phyloP scores from a whole-genome alignment of 2,797 vertebrate species.

The Esox masquinongy region DNA sequence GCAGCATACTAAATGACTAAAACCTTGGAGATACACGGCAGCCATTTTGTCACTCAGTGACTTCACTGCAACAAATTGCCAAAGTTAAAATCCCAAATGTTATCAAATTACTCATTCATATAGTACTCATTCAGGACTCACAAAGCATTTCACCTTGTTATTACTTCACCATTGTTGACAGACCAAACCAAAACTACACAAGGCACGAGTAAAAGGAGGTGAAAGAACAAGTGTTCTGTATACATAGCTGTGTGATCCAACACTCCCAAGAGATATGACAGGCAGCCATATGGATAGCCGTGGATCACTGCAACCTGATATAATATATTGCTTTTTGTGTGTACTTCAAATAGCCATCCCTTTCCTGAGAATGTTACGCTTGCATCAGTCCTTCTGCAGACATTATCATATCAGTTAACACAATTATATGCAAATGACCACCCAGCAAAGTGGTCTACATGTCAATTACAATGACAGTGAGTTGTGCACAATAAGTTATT shows the following conservation, averaged over 20 bases:
- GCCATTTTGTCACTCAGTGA: constrained; percentile 17
- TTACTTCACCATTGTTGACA: constrained; percentile 6
- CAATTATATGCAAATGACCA: constrained; percentile 81
- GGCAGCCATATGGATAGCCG: constrained; percentile 20
- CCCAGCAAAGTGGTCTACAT: constrained; percentile 69
- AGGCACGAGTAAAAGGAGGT: background rate
- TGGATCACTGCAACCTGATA: constrained; percentile 55
- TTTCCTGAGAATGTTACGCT: constrained; percentile 71
- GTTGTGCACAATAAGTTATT: constrained; percentile 65
- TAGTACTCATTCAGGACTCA: no score
- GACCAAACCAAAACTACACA: background rate
- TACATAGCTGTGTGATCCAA: constrained; percentile 16
- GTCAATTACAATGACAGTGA: constrained; percentile 75
- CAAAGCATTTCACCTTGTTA: constrained; percentile 13
- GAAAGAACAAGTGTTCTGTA: background rate
- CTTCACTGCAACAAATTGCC: background rate
- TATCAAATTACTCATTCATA: no score
- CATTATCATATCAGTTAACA: constrained; percentile 81
- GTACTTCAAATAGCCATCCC: constrained; percentile 77
- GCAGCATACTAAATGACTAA: constrained; percentile 50
- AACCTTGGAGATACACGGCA: background rate
- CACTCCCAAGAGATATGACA: constrained; percentile 53
- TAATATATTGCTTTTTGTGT: constrained; percentile 78
- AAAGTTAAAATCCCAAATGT: background rate
- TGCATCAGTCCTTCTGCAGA: constrained; percentile 75